Evolutionary conservation across 1,140 invertebrate genomes (phyloP), one percentile per base, ranked within the genome.

Genomic region (Platyura marginata): DNA sequence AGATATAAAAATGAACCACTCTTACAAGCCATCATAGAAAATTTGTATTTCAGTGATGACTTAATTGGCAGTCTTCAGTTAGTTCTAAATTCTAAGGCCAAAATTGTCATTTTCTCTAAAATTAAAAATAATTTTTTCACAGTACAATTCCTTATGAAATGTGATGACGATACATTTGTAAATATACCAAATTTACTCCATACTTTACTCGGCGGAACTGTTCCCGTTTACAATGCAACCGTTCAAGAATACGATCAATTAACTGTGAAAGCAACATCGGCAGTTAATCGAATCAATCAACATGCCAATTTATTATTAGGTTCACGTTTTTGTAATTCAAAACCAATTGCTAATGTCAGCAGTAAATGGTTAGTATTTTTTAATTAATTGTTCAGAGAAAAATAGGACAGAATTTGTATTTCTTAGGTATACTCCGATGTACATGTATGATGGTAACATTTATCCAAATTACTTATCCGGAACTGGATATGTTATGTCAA

Each of bases 281-380:
- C 44, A 2, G 38, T 38, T 3, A 61, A 56, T 46, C 53, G 56
- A 1, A 20, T 61, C n/a, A 53, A 51, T 41, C 21, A 21, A 21
- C 45, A 38, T 13, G 52, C 52, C 9, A 68, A 69, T 44, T 54
- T 80, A 41, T 56, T 88, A 32, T 63, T 79, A 13, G 84, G 84
- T 0, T 73, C 72, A 52, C 68, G 84, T 2, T 84, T 86, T 43
- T 82, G 77, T 50, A 71, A 74, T 43, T 79, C 80, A 0, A 68
- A 62, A 44, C 82, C 82, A 9, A 75, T 87, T 19, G 66, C 68
- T 38, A 73, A 83, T 55, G 63, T 71, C 1, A 71, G 62, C 45
- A 83, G 75, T 52, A 89, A 89, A 58, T 88, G 82, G 83, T 79
- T n/a, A n/a, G n/a, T n/a, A n/a, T n/a, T n/a, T n/a, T n/a, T n/a